phyloP scores from a whole-genome alignment of 2,888 invertebrate species.

The Mechanitis mazaeus region DNA sequence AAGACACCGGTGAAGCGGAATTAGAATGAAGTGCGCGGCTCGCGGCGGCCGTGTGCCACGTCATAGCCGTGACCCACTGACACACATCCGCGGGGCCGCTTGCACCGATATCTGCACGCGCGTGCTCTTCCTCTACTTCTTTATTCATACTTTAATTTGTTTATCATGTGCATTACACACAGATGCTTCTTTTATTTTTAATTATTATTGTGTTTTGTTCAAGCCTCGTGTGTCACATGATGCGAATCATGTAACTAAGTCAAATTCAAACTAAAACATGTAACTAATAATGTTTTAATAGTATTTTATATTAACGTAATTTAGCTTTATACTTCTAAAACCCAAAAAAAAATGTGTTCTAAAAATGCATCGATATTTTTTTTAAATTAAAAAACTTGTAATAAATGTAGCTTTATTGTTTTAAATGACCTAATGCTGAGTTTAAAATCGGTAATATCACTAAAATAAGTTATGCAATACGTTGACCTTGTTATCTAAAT shows the following conservation, averaged over 20 bases:
- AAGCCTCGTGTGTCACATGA: no score
- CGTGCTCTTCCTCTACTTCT: conserved; percentile 48
- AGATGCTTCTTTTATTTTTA: background rate
- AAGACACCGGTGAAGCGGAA: conserved; percentile 73
- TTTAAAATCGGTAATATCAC: conserved; percentile 36
- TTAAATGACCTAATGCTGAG: conserved; percentile 9
- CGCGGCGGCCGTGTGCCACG: conserved; percentile 75
- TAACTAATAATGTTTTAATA: no score
- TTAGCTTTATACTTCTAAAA: no score
- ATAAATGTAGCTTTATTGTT: background rate
- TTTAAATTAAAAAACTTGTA: background rate
- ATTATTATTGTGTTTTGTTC: no score
- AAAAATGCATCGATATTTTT: no score
- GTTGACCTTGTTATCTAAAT: conserved; percentile 74
- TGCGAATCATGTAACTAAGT: no score
- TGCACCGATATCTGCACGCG: conserved; percentile 60
- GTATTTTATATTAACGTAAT: no score
- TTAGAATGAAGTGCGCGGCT: conserved; percentile 73
- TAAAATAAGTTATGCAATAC: conserved; percentile 65
- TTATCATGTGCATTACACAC: background rate
- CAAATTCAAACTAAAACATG: no score
- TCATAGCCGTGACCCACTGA: conserved; percentile 82
- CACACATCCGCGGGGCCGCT: conserved; percentile 79
- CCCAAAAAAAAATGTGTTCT: no score
- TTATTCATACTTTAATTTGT: conserved; percentile 33